Evolutionary conservation across 2,888 invertebrate species (phyloP), one percentile per base, ranked within the genome.

Genomic region (Ethmia dodecea): DNA sequence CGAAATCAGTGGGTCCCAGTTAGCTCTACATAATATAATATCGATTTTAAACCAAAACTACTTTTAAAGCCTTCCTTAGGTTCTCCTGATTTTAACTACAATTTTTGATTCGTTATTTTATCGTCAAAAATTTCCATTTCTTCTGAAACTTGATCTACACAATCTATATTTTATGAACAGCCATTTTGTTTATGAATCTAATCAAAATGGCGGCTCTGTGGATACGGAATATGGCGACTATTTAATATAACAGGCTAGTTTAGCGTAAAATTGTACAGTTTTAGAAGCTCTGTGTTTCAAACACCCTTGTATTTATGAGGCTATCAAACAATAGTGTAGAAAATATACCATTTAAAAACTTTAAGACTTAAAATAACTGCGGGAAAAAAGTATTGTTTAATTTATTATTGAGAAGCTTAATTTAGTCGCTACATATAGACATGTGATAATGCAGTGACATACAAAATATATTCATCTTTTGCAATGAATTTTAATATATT

Each of bases 201-300:
- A 32, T 35, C 45, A 44, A 44, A 40, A 50, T 48, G 47, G 45
- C 38, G 38, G 18, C 38, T 33, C 38, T 35, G 31, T 35, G 26
- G 29, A 22, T n/a, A n/a, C 22, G 27, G 31, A 15, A 31, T 30
- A 38, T 38, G 33, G 27, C 28, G 32, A 35, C 30, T 35, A 35
- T 32, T 33, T 32, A 45, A 49, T 47, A 43, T 47, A 45, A 51
- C 42, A 42, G 45, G 46, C 51, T 50, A 55, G 60, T 52, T 57
- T 59, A 56, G 59, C 67, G 64, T 61, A 71, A 65, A 71, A 67
- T 68, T 70, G 66, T 59, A 64, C 61, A 64, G 62, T 57, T 60
- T 73, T 62, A 68, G 71, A 83, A 83, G 81, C 81, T 83, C 81
- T 65, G 72, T 74, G 69, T 81, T 77, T 61, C 73, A 63, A 69